These are phyloP conservation scores for Timandra comae DNA, from an alignment of 2,888 invertebrate species.

Conservation along the genomic window DNA sequence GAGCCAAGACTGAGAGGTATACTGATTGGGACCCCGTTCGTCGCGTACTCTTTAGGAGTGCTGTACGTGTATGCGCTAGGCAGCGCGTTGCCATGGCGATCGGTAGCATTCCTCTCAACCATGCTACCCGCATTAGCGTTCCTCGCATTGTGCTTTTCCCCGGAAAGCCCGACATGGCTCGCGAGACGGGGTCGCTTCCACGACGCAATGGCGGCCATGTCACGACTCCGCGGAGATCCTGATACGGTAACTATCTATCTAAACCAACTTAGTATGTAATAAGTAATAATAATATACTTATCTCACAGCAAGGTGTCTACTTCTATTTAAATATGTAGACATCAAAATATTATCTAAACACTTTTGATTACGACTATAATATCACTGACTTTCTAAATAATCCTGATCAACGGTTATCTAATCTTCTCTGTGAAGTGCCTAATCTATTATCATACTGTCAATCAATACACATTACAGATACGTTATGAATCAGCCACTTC, in stretches of 20 bases:
- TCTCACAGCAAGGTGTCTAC: no score
- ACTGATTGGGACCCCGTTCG: conserved; percentile 83
- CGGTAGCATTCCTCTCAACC: conserved; percentile 80
- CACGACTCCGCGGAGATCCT: conserved; percentile 78
- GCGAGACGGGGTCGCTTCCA: conserved; percentile 77
- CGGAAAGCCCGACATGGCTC: conserved; percentile 87
- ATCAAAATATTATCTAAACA: no score
- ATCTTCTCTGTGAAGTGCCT: no score
- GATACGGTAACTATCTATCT: conserved; percentile 73
- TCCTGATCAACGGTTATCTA: no score
- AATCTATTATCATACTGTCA: no score
- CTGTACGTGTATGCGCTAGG: conserved; percentile 84
- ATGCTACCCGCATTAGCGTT: conserved; percentile 78
- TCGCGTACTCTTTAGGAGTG: conserved; percentile 85
- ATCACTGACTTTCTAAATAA: no score
- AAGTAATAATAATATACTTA: no score
- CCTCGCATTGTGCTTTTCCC: conserved; percentile 79
- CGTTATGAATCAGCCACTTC: no score
- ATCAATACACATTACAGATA: no score
- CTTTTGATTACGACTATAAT: no score
- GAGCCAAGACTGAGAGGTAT: conserved; percentile 82
- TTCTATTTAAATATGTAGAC: no score
- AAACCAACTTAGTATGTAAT: no score
- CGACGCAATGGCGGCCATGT: conserved; percentile 75
- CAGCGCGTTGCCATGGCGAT: conserved; percentile 81